These are phyloP conservation scores for Myotis pilosus DNA, from an alignment of 2,797 vertebrate species.

Conservation along the genomic window DNA sequence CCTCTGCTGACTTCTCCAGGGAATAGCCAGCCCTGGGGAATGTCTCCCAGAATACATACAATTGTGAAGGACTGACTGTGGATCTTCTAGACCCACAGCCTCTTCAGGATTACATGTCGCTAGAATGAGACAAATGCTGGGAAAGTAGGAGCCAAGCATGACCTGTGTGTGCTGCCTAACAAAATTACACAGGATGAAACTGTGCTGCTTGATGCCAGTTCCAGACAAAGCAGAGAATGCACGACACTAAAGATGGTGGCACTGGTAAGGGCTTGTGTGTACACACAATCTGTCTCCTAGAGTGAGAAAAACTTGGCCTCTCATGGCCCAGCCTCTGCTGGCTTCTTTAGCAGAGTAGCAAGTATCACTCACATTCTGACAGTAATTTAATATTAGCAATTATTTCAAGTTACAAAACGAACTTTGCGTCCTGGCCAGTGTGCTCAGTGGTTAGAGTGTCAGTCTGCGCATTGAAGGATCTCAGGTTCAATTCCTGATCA, in stretches of 20 bases:
- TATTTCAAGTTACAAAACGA: conserved; percentile 17
- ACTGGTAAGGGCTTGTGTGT: background rate
- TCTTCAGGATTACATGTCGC: background rate
- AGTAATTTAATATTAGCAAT: conserved; percentile 17
- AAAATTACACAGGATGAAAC: background rate
- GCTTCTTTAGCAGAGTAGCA: background rate
- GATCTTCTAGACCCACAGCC: background rate
- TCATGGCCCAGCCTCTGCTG: background rate
- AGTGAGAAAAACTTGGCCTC: background rate
- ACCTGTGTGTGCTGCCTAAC: background rate
- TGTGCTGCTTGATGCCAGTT: background rate
- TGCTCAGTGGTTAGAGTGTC: background rate
- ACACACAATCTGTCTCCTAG: background rate
- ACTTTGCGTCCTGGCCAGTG: background rate
- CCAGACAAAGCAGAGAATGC: background rate
- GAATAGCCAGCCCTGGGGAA: background rate
- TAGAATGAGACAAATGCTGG: background rate
- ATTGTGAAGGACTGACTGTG: background rate
- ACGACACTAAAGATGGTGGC: background rate
- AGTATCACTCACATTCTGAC: background rate
- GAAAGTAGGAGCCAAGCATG: background rate
- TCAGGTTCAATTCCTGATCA: background rate
- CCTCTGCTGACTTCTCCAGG: background rate
- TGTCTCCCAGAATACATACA: background rate
- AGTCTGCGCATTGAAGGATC: background rate